Base-by-base conservation (phyloP, 2,888 invertebrate genomes). In the Chesias legatella region DNA sequence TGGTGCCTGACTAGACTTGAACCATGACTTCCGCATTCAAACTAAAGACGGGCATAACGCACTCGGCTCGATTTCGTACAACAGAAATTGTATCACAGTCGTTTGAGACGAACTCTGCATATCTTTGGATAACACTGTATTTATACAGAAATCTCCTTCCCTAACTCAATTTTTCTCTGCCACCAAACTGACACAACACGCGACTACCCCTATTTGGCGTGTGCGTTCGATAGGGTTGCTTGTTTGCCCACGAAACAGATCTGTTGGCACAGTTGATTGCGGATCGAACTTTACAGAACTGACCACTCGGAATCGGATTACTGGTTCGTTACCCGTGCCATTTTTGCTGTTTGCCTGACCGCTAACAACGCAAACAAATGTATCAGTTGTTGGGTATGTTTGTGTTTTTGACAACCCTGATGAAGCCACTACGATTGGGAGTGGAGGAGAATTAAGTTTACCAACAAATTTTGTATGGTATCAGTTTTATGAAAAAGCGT, bases 241-340 rank as follows among this genome's bases (percentile, higher is more conserved):
- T 81, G 74, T 83, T 80, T 79, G 53, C 74, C 47, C 69, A 78
- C 80, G 80, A 75, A 79, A 79, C 67, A 73, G 76, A 80, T 80
- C 73, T 81, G 80, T 83, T 80, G 57, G 72, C 67, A 54, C 74
- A 79, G 78, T 80, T 83, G 82, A 83, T 83, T 83, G 82, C 70
- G 64, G 76, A 83, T 83, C 76, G 78, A 72, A 80, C 76, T 81
- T 80, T 77, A 70, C 63, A 73, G 67, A 73, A 79, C 76, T 82
- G 82, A 81, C 82, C 81, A 69, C 73, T 76, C 67, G 64, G 76
- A 79, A 82, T 83, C 80, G 73, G 80, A 81, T 83, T 80, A 80
- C 80, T 30, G 72, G 74, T 80, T 81, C 80, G 81, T 81, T 81
- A 79, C 74, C 63, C 64, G 43, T 41, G 57, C 67, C 64, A 79